These are phyloP conservation scores for Enhydra lutris DNA, from an alignment of 2,113 vertebrate genomes.

Conservation along the genomic window DNA sequence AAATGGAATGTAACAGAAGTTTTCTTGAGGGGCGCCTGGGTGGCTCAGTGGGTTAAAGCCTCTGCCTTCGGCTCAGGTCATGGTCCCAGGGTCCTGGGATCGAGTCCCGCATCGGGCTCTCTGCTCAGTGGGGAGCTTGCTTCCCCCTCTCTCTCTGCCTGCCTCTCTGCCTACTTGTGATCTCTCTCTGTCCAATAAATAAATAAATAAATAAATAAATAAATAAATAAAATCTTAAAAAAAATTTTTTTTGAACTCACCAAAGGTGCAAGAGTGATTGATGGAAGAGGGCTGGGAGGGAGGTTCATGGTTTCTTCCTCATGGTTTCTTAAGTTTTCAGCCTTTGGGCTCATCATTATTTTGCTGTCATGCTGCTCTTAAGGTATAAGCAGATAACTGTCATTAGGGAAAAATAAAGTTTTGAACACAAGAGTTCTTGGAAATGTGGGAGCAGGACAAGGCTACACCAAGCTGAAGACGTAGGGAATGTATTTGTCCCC, in stretches of 20 bases:
- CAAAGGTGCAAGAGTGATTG: not conserved
- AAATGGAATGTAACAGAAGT: not conserved
- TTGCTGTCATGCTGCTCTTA: not conserved
- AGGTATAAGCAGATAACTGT: not conserved
- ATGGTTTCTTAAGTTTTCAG: not conserved
- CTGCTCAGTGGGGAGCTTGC: no score
- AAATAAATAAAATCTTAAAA: no score
- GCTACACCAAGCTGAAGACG: fast-evolving
- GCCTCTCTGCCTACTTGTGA: no score
- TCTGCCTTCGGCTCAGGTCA: no score
- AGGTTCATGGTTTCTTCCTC: not conserved
- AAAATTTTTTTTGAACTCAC: not conserved
- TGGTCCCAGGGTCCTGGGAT: no score
- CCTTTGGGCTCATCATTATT: not conserved
- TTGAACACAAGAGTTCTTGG: not conserved
- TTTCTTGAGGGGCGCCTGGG: not conserved
- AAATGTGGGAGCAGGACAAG: fast-evolving
- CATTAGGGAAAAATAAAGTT: not conserved
- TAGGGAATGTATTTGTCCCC: fast-evolving
- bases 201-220: no score
- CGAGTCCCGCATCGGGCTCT: fast-evolving
- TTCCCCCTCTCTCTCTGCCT: no score
- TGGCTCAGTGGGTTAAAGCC: no score
- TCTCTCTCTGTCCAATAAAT: no score
- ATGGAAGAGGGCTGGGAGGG: not conserved